A percentile compares a stretch with the other conserved stretches of the same genome.
Evolutionary conservation across 2,797 vertebrate species (phyloP).

Genomic region (Luscinia megarhynchos): DNA sequence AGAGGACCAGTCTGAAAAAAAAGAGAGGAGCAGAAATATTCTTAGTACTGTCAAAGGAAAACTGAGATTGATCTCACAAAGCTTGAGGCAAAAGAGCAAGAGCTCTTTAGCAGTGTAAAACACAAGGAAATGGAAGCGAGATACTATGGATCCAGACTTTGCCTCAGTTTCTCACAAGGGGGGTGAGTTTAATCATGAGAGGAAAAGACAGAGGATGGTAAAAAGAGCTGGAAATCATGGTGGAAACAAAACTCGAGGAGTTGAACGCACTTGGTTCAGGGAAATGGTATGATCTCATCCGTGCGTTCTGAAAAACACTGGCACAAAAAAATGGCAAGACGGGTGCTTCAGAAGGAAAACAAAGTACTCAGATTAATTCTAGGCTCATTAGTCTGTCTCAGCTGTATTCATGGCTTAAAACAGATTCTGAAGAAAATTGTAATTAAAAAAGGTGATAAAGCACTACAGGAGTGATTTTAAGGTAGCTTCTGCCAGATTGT

Average conservation of each 20-base stretch:
- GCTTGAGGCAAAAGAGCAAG: neutral
- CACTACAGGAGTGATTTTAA: neutral
- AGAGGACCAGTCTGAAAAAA: neutral
- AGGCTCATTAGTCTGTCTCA: conserved; percentile 57
- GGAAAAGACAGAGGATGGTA: neutral
- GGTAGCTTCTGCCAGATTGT: neutral
- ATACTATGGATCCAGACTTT: neutral
- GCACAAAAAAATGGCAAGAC: conserved; percentile 34
- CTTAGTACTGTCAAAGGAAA: neutral
- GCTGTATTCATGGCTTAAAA: conserved; percentile 25
- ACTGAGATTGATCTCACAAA: neutral
- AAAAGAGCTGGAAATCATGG: conserved; percentile 13
- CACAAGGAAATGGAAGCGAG: neutral
- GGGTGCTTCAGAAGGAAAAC: conserved; percentile 34
- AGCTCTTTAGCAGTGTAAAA: neutral
- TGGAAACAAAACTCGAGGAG: conserved; percentile 36
- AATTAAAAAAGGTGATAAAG: conserved; percentile 18
- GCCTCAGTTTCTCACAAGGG: neutral
- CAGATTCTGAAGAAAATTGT: neutral
- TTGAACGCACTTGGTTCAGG: conserved; percentile 6
- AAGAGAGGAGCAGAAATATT: neutral
- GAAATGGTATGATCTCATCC: conserved; percentile 43
- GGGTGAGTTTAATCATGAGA: neutral
- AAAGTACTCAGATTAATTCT: conserved; percentile 43
- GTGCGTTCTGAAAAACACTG: neutral